Base-by-base conservation (phyloP, 2,797 vertebrate species). In the Knipowitschia caucasica region DNA sequence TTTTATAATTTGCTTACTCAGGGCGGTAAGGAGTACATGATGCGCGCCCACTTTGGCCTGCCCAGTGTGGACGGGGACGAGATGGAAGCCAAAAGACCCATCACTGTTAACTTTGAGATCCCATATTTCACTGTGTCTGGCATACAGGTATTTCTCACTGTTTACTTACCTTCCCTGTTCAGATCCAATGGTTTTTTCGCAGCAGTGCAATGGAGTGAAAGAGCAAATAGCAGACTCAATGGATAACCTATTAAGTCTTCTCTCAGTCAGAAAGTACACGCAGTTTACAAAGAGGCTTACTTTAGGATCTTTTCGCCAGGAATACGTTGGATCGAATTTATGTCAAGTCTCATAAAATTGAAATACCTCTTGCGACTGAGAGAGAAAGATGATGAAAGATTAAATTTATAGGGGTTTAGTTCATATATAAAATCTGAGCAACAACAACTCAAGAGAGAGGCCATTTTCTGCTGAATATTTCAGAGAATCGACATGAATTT, bases 111-210 rank as follows among this genome's bases (percentile, higher is more conserved):
- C 69, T 92, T 92, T 81, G 91, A 92, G 79, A 92, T 92, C 52
- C 91, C 91, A 12, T 92, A 92, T 67, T 92, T 92, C 74, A 92
- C 91, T 2, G 90, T 92, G 50, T 92, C 91, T 30, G 91, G 91
- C 39, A 92, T 92, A 67, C 91, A 92, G 90, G 91, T 91, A 53
- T 42, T 73, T 18, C 23, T 39, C 52, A 31, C 0, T 12, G 24
- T 25, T 3, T 7, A 11, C 46, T 31, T 11, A 7, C 1, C 18
- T 26, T 36, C 6, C 3, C 46, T 53, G 17, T 64, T 59, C 17
- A 17, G 7, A 39, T 25, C 10, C 29, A 18, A 4, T 11, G 21
- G 12, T 25, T 55, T 62, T 59, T 25, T 62, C 27, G 43, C 40
- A 20, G 20, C 7, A 30, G 20, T 18, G 50, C 47, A 57, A 7